These are phyloP conservation scores for Drosophila colorata DNA, from an alignment of 2,888 invertebrate species.

Conservation along the genomic window DNA sequence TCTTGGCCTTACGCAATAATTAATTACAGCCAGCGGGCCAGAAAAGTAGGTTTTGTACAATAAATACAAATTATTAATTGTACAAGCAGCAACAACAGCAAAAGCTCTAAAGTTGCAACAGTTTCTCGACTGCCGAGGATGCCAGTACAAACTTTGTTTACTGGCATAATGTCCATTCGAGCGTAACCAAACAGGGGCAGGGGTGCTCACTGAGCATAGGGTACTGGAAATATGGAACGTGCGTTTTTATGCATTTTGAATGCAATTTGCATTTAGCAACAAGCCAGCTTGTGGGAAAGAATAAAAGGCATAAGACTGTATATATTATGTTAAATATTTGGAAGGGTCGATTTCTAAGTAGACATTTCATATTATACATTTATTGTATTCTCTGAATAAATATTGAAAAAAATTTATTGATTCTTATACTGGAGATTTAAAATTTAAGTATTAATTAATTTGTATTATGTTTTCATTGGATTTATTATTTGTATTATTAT, in stretches of 20 bases:
- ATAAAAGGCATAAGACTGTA: not conserved
- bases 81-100: conserved; percentile 37
- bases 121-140: conserved; percentile 52
- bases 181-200: conserved; percentile 49
- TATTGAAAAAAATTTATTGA: too few species aligned
- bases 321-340: too few species aligned
- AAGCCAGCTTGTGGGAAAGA: not conserved
- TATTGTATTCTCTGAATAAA: too few species aligned
- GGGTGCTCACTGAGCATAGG: not conserved
- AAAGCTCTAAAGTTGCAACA: conserved; percentile 63
- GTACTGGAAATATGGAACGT: not conserved
- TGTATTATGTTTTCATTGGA: not conserved
- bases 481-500: not conserved
- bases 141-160: conserved; percentile 31
- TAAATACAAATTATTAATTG: conserved; percentile 76
- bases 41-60: conserved; percentile 74
- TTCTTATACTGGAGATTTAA: too few species aligned
- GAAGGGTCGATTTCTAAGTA: too few species aligned
- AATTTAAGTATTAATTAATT: too few species aligned
- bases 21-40: conserved; percentile 73
- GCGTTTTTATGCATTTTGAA: conserved; percentile 8
- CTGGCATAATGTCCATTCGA: conserved; percentile 60
- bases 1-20: conserved; percentile 78
- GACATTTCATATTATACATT: too few species aligned
- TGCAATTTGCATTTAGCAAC: conserved; percentile 36